Conservation (phyloP, 2,888 invertebrate genomes). For the Acanthosoma haemorrhoidale region DNA sequence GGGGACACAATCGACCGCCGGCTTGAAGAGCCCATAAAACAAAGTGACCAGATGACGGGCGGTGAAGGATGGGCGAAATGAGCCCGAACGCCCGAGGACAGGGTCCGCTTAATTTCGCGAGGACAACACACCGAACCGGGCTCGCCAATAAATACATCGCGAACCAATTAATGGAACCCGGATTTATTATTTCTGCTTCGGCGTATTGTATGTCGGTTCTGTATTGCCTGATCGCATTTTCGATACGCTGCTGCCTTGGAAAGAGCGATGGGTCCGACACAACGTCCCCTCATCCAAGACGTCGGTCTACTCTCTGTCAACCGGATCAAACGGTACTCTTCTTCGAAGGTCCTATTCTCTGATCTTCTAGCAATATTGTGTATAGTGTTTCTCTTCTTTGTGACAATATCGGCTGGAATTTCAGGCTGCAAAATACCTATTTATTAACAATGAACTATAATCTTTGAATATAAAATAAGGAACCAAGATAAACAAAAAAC, state of each 20-base stretch:
- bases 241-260: background rate
- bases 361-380: no score
- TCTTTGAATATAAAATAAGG: no score
- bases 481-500: no score
- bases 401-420: no score
- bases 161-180: conserved; percentile 12
- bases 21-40: conserved; percentile 1
- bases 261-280: background rate
- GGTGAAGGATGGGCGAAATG: background rate
- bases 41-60: background rate
- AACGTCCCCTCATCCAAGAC: background rate
- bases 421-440: no score
- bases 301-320: no score
- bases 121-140: background rate
- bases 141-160: background rate
- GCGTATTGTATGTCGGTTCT: background rate
- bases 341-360: no score
- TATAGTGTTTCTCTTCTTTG: no score
- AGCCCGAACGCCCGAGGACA: background rate
- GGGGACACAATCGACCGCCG: no score
- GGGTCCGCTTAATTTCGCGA: background rate
- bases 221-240: background rate
- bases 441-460: no score
- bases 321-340: no score
- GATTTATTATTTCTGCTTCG: conserved; percentile 3